These are phyloP conservation scores for fruit fly (Drosophila melanogaster) DNA, from an alignment of 1,140 invertebrate genomes.

Conservation along the genomic window DNA sequence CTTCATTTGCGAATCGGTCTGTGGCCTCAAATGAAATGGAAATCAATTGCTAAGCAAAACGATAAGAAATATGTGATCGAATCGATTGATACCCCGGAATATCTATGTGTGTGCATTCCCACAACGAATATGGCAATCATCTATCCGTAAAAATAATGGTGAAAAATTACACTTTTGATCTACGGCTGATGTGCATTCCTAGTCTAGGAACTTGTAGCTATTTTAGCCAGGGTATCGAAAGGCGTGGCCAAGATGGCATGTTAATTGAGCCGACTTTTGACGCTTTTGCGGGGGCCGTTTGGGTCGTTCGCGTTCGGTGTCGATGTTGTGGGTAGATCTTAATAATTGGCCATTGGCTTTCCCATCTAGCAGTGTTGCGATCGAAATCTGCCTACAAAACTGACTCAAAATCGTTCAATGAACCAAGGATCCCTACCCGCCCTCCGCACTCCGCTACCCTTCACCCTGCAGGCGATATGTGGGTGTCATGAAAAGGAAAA, in stretches of 20 bases:
- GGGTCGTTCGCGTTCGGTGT: conserved; percentile 25
- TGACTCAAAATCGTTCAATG: conserved; percentile 50
- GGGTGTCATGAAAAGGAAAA: conserved; percentile 70
- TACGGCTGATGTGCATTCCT: background rate
- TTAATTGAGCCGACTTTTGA: conserved; percentile 57
- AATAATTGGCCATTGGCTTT: conserved; percentile 74
- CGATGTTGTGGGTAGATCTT: conserved; percentile 66
- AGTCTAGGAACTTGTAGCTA: background rate
- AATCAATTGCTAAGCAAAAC: conserved; percentile 57
- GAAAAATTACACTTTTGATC: no score
- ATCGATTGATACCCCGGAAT: conserved; percentile 23
- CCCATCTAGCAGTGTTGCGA: conserved; percentile 30
- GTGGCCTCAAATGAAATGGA: conserved; percentile 72
- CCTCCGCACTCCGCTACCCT: no score
- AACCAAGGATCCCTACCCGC: conserved; percentile 32
- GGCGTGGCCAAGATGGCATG: conserved; percentile 28
- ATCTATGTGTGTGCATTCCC: no score
- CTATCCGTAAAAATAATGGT: no score
- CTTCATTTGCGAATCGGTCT: conserved; percentile 37
- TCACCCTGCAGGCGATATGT: background rate
- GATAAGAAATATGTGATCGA: background rate
- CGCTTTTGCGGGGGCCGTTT: conserved; percentile 45
- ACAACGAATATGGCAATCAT: no score
- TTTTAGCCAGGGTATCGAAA: conserved; percentile 12
- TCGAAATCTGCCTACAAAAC: conserved; percentile 43